phyloP scores from a whole-genome alignment of 2,797 vertebrate genomes.

The Amazonetta brasiliensis region DNA sequence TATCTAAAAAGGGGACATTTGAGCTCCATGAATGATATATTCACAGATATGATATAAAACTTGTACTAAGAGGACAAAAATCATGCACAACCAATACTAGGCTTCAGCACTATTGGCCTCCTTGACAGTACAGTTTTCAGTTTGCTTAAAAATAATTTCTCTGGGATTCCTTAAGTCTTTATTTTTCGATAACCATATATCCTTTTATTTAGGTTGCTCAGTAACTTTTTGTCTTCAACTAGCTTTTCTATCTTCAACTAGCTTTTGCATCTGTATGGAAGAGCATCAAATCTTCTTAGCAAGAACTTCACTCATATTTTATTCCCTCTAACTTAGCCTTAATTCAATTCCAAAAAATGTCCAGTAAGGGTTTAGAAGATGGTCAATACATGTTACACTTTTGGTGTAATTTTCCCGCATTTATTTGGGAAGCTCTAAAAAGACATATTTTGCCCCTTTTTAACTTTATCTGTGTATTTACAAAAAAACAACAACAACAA shows the following conservation, averaged over 20 bases:
- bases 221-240: background rate
- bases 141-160: constrained; percentile 15
- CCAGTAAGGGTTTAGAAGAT: background rate
- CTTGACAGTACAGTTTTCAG: background rate
- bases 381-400: background rate
- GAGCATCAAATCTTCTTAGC: background rate
- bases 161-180: background rate
- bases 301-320: background rate
- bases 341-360: background rate
- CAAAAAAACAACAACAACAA: too few relatives aligned
- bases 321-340: background rate
- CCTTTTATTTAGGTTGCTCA: background rate
- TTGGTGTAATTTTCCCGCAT: background rate
- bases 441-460: background rate
- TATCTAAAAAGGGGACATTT: background rate
- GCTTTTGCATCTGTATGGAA: background rate
- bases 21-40: background rate
- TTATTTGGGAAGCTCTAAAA: background rate
- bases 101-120: background rate
- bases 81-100: background rate
- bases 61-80: background rate
- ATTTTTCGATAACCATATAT: background rate
- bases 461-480: background rate
- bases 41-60: background rate
- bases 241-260: background rate